Evolutionary conservation across 2,113 vertebrate species (phyloP).

Genomic region (Sphaerodactylus townsendi): DNA sequence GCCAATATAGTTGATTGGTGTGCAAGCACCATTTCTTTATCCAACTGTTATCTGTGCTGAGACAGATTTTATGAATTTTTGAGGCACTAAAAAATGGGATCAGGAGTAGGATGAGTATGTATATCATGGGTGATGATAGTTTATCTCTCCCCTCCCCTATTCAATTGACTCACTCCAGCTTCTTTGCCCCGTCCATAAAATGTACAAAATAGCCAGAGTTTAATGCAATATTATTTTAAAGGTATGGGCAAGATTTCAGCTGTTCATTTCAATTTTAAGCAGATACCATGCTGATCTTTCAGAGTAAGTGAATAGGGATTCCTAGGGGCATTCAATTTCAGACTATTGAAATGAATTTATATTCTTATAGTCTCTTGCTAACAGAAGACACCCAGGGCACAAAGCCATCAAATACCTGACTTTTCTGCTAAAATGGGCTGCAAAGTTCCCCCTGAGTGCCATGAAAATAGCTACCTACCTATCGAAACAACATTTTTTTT

Average conservation of each 20-base stretch:
- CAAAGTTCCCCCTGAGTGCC: not conserved
- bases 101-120: not conserved
- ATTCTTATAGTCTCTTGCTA: slow-evolving; percentile 39
- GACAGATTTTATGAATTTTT: not conserved
- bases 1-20: not conserved
- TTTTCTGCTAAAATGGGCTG: slow-evolving; percentile 16
- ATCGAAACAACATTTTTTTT: not conserved
- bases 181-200: slow-evolving; percentile 26
- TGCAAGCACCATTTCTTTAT: not conserved
- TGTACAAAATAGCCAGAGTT: slow-evolving; percentile 25
- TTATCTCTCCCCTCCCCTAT: not conserved
- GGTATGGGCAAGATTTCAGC: slow-evolving; percentile 35
- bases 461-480: not conserved
- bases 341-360: slow-evolving; percentile 32
- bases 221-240: slow-evolving; percentile 63
- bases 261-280: slow-evolving; percentile 49
- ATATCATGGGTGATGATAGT: not conserved
- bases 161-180: not conserved
- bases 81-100: not conserved
- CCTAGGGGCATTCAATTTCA: slow-evolving; percentile 50
- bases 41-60: not conserved
- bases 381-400: slow-evolving; percentile 42
- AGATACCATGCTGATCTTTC: slow-evolving; percentile 42
- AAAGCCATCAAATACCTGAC: slow-evolving; percentile 32
- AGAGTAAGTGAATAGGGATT: slow-evolving; percentile 22